A percentile compares a stretch with the other conserved stretches of the same genome.
Conservation (phyloP, 2,888 invertebrate species). For the Drosophila lacicola region DNA sequence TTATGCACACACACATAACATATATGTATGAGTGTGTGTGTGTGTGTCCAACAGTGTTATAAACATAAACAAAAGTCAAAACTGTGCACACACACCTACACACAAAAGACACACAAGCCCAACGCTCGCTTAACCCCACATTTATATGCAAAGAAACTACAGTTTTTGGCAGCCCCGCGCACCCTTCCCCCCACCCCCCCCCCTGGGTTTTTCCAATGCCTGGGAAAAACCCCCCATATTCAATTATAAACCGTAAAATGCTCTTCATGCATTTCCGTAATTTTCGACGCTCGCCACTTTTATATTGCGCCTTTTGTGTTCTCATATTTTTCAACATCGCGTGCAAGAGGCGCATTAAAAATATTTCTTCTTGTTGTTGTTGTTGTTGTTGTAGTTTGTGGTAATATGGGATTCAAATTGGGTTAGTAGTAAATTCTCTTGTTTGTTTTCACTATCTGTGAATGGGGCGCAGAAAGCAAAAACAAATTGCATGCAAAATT, state of each 20-base stretch:
- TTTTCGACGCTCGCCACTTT: constrained; percentile 62
- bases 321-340: constrained; percentile 61
- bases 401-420: constrained; percentile 59
- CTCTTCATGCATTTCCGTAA: constrained; percentile 66
- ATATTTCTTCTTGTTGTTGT: constrained; percentile 19
- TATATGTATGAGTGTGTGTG: not conserved
- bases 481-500: constrained; percentile 31
- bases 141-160: constrained; percentile 9
- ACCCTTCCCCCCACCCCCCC: not conserved
- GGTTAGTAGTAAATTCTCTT: constrained; percentile 68
- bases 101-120: not conserved
- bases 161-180: constrained; percentile 10
- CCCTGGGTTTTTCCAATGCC: not conserved
- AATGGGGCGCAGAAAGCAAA: constrained; percentile 11
- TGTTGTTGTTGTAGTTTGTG: constrained; percentile 18
- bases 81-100: constrained; percentile 11
- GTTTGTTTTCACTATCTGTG: constrained; percentile 53
- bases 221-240: not conserved
- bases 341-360: constrained; percentile 48
- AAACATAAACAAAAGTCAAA: constrained; percentile 43
- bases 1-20: not conserved
- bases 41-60: constrained; percentile 28
- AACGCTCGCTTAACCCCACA: constrained; percentile 34
- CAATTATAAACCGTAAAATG: constrained; percentile 32
- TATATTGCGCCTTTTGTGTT: constrained; percentile 61